Evolutionary conservation across 2,888 invertebrate genomes (phyloP).

Genomic region (Chrysina gloriosa): DNA sequence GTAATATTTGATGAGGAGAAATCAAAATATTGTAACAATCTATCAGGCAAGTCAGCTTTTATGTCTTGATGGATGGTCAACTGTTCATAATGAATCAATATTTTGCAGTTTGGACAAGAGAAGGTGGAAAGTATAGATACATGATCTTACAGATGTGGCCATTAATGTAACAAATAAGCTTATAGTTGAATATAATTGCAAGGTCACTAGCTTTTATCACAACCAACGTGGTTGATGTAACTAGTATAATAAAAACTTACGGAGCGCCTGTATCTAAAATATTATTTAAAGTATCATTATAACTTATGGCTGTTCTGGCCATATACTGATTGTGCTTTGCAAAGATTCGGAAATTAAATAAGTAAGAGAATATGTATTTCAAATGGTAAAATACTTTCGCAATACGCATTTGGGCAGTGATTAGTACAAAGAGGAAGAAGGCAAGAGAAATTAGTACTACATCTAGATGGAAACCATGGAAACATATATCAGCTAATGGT

Average conservation of each 20-base stretch:
- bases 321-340: background rate
- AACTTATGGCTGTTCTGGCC: background rate
- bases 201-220: background rate
- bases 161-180: background rate
- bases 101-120: background rate
- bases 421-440: background rate
- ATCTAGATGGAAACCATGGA: no score
- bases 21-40: background rate
- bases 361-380: background rate
- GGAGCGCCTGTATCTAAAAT: no score
- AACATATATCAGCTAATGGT: no score
- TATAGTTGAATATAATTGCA: background rate
- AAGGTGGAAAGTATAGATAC: background rate
- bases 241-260: background rate
- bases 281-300: no score
- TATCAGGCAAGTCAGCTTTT: background rate
- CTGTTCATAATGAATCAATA: background rate
- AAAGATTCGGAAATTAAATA: background rate
- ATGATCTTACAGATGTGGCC: background rate
- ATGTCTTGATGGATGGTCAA: no score
- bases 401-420: background rate
- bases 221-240: no score
- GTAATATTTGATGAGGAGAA: background rate
- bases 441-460: background rate
- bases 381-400: background rate